Base-by-base conservation (phyloP, 2,113 vertebrate species). In the Hemibagrus wyckioides region DNA sequence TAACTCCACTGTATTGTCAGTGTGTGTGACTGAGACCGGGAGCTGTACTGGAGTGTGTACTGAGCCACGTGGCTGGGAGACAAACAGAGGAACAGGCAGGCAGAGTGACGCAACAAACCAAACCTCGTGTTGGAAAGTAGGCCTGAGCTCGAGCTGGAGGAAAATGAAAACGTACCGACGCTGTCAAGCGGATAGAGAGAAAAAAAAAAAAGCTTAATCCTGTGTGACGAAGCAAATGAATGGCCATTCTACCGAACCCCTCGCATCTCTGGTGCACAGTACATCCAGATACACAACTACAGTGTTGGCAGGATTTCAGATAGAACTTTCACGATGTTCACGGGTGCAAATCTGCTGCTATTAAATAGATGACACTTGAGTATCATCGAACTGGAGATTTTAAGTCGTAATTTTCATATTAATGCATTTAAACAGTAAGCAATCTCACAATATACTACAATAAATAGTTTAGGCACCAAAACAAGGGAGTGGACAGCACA, bases 51-150 rank as follows among this genome's bases (percentile, higher is more conserved):
- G 39, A 67, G 52, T 57, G 41, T 89, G 84, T 65, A 88, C 30
- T 71, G 73, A 89, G 88, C 89, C 87, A 92, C 83, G 86, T 93
- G 92, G 90, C 90, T 79, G 87, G 84, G 88, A 86, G 82, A 88
- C 86, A 85, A 92, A 92, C 86, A 87, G 90, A 80, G 82, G 54
- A 88, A 63, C 86, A 89, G 91, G 44, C 88, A 87, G 87, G 86
- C 86, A 81, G 76, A 61, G 79, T 87, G 75, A 90, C 44, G 76
- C 75, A 81, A 91, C 92, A 92, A 93, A 89, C 63, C 92, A 92
- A 93, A 89, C 63, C 67, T 81, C 83, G 39, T 36, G 82, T 76
- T 75, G 83, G 87, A 91, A 95, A 94, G 91, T 93, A 94, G 94
- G 93, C 81, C 93, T 93, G 84, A 14, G 80, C 88, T 91, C 89